Conservation (phyloP, 2,888 invertebrate genomes). For the Aphidius colemani region DNA sequence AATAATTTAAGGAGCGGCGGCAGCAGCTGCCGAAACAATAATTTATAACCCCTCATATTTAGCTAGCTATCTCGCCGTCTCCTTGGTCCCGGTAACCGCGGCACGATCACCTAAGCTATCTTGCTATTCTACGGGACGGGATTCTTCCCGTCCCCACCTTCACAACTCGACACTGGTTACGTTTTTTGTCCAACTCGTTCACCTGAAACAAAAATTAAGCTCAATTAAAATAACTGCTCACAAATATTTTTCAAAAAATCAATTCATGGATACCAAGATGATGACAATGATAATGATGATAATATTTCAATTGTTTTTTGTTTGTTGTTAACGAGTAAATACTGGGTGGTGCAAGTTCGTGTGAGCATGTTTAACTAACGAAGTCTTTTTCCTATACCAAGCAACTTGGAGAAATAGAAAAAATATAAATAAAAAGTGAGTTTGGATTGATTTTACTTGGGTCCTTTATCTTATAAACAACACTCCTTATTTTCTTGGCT, state of each 20-base stretch:
- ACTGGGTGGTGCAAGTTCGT: slow-evolving; percentile 29
- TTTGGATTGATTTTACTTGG: slow-evolving; percentile 38
- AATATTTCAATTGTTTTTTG: background rate
- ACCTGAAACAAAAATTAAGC: slow-evolving; percentile 28
- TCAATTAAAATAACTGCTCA: too few species aligned
- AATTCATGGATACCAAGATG: background rate
- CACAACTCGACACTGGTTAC: slow-evolving; percentile 12
- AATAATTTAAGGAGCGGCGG: slow-evolving; percentile 31
- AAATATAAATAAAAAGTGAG: slow-evolving; percentile 30
- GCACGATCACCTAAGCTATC: slow-evolving; percentile 24
- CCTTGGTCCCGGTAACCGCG: slow-evolving; percentile 16
- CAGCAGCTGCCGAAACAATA: slow-evolving; percentile 36
- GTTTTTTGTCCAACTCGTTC: slow-evolving; percentile 19
- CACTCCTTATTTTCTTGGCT: slow-evolving; percentile 5
- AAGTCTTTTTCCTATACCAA: slow-evolving; percentile 26
- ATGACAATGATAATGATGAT: too few species aligned
- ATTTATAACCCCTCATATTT: slow-evolving; percentile 29
- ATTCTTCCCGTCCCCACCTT: slow-evolving; percentile 30
- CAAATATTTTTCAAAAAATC: slow-evolving; percentile 3
- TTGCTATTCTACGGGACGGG: slow-evolving; percentile 35
- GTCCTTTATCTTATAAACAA: slow-evolving; percentile 14
- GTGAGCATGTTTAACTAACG: slow-evolving; percentile 36
- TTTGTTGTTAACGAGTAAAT: slow-evolving; percentile 34
- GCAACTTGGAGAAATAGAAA: slow-evolving; percentile 23
- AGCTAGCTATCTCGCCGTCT: slow-evolving; percentile 15